Conservation (phyloP, 1,140 invertebrate species). For the Stratiolaelaps scimitus region DNA sequence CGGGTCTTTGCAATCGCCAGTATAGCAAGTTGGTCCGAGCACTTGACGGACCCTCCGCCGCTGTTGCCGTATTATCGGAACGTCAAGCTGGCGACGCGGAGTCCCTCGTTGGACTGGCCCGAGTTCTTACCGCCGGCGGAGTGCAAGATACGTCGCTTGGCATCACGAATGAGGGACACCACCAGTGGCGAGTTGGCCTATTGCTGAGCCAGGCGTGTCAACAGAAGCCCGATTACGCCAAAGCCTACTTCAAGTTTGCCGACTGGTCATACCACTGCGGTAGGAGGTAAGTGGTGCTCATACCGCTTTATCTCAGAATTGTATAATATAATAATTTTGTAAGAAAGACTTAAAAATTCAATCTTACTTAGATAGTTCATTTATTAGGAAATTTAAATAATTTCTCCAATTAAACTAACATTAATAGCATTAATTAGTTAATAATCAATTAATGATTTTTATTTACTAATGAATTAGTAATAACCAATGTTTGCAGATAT, state of each 20-base stretch:
- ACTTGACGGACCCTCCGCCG: neutral
- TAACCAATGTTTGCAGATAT: no score
- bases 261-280: constrained; percentile 16
- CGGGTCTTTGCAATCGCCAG: neutral
- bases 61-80: constrained; percentile 1
- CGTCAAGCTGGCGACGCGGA: neutral
- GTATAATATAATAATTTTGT: no score
- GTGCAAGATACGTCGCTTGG: neutral
- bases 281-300: neutral
- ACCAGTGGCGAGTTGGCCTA: neutral
- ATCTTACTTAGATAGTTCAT: no score
- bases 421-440: no score
- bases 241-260: constrained; percentile 26
- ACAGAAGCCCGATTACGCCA: constrained; percentile 16
- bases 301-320: no score
- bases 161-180: neutral
- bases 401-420: no score
- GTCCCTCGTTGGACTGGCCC: neutral
- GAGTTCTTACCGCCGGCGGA: neutral
- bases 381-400: no score
- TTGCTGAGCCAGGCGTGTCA: constrained; percentile 8
- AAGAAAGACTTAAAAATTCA: no score
- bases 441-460: no score
- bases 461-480: no score
- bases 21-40: constrained; percentile 14